Evolutionary conservation across 2,797 vertebrate genomes (phyloP).

Genomic region (Denticeps clupeoides): DNA sequence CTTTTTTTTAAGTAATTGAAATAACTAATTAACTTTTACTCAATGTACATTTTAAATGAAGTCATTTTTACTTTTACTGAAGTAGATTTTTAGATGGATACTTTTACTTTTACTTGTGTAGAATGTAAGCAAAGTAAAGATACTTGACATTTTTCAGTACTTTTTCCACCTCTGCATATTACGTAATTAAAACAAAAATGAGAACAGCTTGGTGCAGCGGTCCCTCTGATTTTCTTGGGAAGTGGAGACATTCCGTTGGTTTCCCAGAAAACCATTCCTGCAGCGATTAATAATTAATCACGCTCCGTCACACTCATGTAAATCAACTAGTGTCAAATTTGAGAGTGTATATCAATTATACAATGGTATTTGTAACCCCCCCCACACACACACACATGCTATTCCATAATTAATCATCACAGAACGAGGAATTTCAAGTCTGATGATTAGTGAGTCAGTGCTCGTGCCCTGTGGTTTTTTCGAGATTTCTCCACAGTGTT

Average conservation of each 20-base stretch:
- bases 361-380: conserved; percentile 3
- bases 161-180: too few species aligned
- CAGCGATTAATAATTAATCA: background rate
- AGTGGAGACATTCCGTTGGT: background rate
- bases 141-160: too few species aligned
- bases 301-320: background rate
- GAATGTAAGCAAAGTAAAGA: too few species aligned
- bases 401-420: conserved; percentile 15
- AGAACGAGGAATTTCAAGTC: conserved; percentile 11
- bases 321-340: background rate
- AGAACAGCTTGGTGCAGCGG: too few species aligned
- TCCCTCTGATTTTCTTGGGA: too few species aligned
- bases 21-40: too few species aligned
- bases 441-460: conserved; percentile 1
- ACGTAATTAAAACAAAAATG: too few species aligned
- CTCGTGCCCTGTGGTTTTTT: conserved; percentile 8
- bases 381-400: conserved; percentile 2
- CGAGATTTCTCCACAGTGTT: background rate
- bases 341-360: conserved; percentile 5
- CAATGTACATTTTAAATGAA: too few species aligned
- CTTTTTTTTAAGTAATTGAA: too few species aligned
- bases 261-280: background rate
- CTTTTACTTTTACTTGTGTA: too few species aligned
- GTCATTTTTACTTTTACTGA: too few species aligned
- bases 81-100: too few species aligned